Base-by-base conservation (phyloP, 2,113 vertebrate species). In the Astatotilapia flaviijosephi region DNA sequence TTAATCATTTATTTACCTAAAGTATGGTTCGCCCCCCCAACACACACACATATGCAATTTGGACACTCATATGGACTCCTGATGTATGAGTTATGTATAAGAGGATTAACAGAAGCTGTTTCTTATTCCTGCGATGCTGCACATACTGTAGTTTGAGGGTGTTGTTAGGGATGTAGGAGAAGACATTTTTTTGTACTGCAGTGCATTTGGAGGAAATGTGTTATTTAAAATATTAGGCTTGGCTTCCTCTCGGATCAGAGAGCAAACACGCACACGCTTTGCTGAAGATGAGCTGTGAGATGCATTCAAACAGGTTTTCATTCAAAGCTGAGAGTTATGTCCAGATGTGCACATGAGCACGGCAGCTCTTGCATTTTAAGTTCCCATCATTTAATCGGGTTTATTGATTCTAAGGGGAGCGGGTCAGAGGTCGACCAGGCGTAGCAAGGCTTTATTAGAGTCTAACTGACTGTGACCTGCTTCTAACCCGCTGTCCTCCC, bases 1-100 rank as follows among this genome's bases (percentile, higher is more conserved):
- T 96, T 88, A 93, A 96, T 95, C 81, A 94, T 94, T 94, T 84
- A 95, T 95, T 95, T 87, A 94, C 87, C 91, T 93, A 94, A 94
- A 95, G 87, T 89, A 83, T 89, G 92, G 83, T 79, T 87, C 86
- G 9, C 53, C 28, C 70, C 68, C 54, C 51, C 26, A n/a, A 35
- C 54, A 56, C 54, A 56, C 23, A n/a, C 58, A 7, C 31, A 35
- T 7, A 26, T 49, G 35, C 13, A 17, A 6, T 55, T 35, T 17
- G 23, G 4, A 33, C 80, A 8, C 54, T 83, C 68, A 6, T 45
- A 86, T 85, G n/a, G 60, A 84, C 86, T 35, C 26, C 40, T 81
- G 60, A 60, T 82, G 68, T 79, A 81, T 42, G 79, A 88, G 53
- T 84, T 83, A 45, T 86, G 86, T 75, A 33, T 89, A 93, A 95